Evolutionary conservation across 2,888 invertebrate species (phyloP).

Genomic region (Lysandra bellargus): DNA sequence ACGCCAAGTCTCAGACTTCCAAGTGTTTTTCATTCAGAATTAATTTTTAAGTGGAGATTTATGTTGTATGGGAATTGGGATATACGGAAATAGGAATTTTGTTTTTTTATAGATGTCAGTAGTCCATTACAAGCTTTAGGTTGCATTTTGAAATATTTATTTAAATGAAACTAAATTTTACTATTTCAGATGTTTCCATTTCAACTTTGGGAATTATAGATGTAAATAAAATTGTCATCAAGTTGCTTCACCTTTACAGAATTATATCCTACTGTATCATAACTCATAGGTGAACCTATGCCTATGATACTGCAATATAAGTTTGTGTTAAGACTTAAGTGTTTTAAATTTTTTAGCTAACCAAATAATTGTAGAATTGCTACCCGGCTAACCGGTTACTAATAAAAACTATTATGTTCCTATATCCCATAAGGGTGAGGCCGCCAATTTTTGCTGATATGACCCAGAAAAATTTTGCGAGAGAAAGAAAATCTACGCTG

Average conservation of each 20-base stretch:
- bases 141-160: background rate
- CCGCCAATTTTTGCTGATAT: too few species aligned
- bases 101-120: background rate
- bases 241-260: too few species aligned
- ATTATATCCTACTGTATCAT: too few species aligned
- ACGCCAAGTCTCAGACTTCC: background rate
- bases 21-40: background rate
- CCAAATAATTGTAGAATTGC: background rate
- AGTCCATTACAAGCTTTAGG: background rate
- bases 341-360: background rate
- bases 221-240: too few species aligned
- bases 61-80: background rate
- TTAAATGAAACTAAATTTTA: background rate
- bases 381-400: background rate
- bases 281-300: too few species aligned
- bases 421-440: background rate
- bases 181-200: background rate
- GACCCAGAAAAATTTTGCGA: too few species aligned
- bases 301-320: too few species aligned
- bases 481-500: too few species aligned
- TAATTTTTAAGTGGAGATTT: constrained; percentile 3
- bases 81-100: background rate
- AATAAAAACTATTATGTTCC: background rate
- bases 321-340: too few species aligned
- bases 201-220: background rate